These are phyloP conservation scores for Malurus splendens DNA, from an alignment of 2,797 vertebrate genomes.

Conservation along the genomic window DNA sequence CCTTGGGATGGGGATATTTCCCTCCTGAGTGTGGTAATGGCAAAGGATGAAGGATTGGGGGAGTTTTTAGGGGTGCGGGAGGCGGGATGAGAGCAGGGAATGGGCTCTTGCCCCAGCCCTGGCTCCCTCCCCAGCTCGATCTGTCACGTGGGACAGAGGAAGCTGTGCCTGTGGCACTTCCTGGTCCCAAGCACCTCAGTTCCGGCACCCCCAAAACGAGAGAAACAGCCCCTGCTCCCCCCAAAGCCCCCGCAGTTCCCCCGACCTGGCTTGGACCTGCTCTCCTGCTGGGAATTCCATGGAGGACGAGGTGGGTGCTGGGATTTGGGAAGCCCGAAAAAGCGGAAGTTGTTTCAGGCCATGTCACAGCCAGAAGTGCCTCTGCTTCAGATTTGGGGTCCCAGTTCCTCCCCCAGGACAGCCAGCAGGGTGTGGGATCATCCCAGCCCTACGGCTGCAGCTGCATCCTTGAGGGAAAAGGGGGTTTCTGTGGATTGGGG, in stretches of 20 bases:
- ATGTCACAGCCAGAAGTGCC: accelerated
- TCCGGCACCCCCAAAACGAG: background rate
- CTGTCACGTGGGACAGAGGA: slow-evolving; percentile 69
- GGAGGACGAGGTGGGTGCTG: slow-evolving; percentile 66
- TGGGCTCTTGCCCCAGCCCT: accelerated
- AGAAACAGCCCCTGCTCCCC: accelerated
- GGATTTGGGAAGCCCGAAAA: accelerated
- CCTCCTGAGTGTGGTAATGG: accelerated
- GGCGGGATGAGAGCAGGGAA: accelerated
- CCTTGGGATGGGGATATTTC: accelerated
- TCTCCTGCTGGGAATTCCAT: background rate
- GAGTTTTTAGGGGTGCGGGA: background rate
- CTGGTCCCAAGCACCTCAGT: slow-evolving; percentile 42
- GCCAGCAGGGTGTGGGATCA: accelerated
- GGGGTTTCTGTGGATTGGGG: accelerated
- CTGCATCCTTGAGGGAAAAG: accelerated
- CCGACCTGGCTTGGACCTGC: background rate
- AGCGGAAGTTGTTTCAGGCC: background rate
- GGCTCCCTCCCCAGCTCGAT: background rate
- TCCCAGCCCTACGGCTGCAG: accelerated
- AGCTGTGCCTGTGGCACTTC: slow-evolving; percentile 77
- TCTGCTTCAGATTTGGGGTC: accelerated
- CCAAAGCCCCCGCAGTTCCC: accelerated
- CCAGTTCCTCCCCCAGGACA: background rate
- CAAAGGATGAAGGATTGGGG: accelerated